These are phyloP conservation scores for Cyprinodon brontotheroides DNA, from an alignment of 2,113 vertebrate genomes.

Conservation along the genomic window DNA sequence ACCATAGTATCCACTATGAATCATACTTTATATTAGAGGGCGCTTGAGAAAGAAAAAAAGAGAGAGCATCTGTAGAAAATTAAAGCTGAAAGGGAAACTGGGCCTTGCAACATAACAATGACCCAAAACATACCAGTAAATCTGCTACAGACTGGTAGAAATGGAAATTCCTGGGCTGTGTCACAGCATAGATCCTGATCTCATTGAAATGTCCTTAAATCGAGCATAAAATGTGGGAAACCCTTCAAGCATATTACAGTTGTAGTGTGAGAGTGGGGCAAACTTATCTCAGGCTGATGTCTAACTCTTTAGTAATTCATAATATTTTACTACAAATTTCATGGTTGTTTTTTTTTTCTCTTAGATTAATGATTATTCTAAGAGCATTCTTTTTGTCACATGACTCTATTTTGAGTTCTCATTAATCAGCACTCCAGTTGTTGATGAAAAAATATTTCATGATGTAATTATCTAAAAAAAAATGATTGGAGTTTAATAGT, in stretches of 20 bases:
- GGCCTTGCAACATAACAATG: neutral
- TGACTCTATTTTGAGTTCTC: neutral
- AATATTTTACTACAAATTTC: too few species aligned
- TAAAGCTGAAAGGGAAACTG: too few species aligned
- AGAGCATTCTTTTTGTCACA: neutral
- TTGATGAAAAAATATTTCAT: neutral
- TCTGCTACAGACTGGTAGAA: neutral
- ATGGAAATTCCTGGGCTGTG: neutral
- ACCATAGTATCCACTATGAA: neutral
- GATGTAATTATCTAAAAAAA: neutral
- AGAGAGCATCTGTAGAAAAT: neutral
- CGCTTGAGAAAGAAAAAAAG: neutral
- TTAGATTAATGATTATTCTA: too few species aligned
- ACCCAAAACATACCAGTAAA: neutral
- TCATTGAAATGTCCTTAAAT: neutral
- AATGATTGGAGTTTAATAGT: neutral
- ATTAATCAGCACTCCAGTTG: neutral
- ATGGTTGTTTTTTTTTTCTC: too few species aligned
- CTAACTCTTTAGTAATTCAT: neutral
- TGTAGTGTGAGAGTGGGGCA: neutral
- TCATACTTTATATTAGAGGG: too few species aligned
- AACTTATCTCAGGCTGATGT: neutral
- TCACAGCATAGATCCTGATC: neutral
- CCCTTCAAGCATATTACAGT: neutral
- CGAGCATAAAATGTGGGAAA: neutral